Evolutionary conservation across 2,113 vertebrate genomes (phyloP).

Genomic region (Malurus elegans): DNA sequence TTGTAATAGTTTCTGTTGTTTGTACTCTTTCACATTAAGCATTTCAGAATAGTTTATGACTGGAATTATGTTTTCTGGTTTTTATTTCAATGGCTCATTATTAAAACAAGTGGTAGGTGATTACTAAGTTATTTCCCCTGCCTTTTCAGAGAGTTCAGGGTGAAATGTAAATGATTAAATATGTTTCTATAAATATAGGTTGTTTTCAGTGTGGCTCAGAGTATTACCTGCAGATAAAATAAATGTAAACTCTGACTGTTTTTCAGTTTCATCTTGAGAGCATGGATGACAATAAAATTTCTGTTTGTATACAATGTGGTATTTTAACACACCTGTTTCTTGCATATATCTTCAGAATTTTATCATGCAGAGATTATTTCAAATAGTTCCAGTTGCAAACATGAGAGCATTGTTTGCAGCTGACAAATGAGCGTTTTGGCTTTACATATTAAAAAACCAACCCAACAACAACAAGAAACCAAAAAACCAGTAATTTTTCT

Average conservation of each 20-base stretch:
- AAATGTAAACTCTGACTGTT: not conserved
- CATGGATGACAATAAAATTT: not conserved
- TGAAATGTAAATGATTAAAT: not conserved
- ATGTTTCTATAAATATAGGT: fast-evolving
- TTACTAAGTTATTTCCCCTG: not conserved
- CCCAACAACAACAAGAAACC: not conserved
- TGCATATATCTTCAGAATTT: not conserved
- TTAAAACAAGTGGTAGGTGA: not conserved
- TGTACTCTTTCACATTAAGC: not conserved
- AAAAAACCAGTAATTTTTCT: not conserved
- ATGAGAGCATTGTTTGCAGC: not conserved
- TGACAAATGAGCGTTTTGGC: not conserved
- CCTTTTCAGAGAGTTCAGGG: not conserved
- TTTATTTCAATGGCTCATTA: not conserved
- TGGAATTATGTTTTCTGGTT: not conserved
- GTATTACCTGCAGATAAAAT: not conserved
- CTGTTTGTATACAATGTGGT: not conserved
- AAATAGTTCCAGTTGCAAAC: not conserved
- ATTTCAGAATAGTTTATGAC: not conserved
- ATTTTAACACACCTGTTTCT: not conserved
- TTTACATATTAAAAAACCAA: not conserved
- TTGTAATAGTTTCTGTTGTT: not conserved
- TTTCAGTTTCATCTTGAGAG: not conserved
- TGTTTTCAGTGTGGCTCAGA: not conserved
- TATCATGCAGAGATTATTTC: not conserved